Base-by-base conservation (phyloP, 2,113 vertebrate genomes). In the Vulpes lagopus region DNA sequence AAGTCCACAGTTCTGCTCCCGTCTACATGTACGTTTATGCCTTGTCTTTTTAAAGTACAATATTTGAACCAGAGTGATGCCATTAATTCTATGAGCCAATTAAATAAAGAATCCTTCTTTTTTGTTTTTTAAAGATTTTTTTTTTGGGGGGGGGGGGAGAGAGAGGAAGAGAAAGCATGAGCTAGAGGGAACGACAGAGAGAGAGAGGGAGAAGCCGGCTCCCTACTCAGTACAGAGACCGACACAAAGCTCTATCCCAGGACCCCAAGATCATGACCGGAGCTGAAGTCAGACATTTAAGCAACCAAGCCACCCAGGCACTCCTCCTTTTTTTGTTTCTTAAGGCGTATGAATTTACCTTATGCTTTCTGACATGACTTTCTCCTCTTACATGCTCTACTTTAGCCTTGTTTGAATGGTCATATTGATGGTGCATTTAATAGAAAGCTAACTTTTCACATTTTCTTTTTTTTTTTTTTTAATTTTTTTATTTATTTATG, bases 351-450 rank as follows among this genome's bases (percentile, higher is more conserved):
- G 55, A 93, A 16, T 64, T 96, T 95, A 90, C 22, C 88, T 91
- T 93, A 43, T 49, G 53, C 62, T 82, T 97, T 85, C 79, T 90
- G 60, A 2, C 82, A 95, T 16, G 23, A 87, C 19, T 93, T 84
- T 92, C 71, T 93, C 35, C 81, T 92, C 55, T 35, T 3, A 38
- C 3, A 91, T 35, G 62, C 67, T 87, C 81, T 59, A 86, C 8
- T 65, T 65, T 91, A 89, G 43, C 19, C 57, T 97, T 84, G n/a
- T 80, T 95, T 95, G 88, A 87, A 76, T 35, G 55, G n/a, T 89
- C 11, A 64, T 64, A 74, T 19, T 59, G 53, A 71, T 38, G 35
- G 4, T 71, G 30, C 38, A 83, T 76, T 64, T 84, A 93, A 91
- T 0, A 78, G 49, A 74, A 84, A 96, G 35, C 30, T 80, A 57